phyloP scores from a whole-genome alignment of 2,797 vertebrate species.

The Meriones psammophilus region DNA sequence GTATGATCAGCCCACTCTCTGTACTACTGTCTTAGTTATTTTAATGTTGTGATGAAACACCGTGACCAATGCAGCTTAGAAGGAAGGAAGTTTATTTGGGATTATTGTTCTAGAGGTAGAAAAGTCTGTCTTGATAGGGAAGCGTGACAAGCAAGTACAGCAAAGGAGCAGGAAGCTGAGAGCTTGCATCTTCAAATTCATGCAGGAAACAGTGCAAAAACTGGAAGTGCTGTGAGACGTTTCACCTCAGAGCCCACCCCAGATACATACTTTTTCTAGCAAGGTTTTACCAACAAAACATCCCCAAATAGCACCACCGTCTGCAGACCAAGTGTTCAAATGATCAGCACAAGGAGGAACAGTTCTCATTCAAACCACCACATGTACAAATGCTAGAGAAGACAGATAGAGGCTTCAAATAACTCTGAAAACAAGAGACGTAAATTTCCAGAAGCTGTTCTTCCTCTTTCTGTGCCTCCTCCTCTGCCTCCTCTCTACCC shows the following conservation, averaged over 20 bases:
- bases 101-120: background rate
- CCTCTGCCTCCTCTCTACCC: background rate
- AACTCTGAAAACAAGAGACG: background rate
- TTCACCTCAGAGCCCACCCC: background rate
- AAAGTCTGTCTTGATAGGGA: background rate
- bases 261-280: background rate
- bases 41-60: background rate
- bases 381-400: background rate
- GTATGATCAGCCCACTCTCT: background rate
- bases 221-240: background rate
- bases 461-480: background rate
- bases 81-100: background rate
- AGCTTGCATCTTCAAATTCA: background rate
- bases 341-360: background rate
- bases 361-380: background rate
- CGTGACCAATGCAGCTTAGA: background rate
- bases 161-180: background rate
- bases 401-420: background rate
- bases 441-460: background rate
- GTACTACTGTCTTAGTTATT: background rate
- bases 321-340: background rate
- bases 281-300: background rate
- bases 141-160: no score
- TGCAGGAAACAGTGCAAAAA: background rate
- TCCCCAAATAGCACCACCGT: background rate